Percentiles rank a stretch among this genome's conserved stretches.
Conservation (phyloP, 2,113 vertebrate genomes). For the Macroglossus sobrinus region DNA sequence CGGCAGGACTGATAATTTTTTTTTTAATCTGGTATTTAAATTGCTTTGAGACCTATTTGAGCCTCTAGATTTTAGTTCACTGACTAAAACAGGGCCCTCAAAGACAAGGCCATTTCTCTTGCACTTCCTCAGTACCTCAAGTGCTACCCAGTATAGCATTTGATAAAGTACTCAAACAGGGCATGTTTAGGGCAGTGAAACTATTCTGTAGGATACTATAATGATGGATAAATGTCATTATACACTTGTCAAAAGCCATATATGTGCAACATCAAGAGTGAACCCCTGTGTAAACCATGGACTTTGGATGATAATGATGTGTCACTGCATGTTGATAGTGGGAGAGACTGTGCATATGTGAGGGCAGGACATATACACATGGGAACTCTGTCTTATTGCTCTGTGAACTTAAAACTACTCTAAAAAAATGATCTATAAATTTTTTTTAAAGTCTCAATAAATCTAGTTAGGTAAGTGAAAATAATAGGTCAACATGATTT, state of each 20-base stretch:
- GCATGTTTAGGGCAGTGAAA: background rate
- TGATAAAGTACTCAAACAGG: background rate
- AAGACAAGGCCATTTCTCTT: background rate
- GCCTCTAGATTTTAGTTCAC: background rate
- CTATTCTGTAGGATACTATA: background rate
- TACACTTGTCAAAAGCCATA: background rate
- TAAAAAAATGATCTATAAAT: background rate
- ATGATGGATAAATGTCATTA: background rate
- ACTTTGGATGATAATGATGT: background rate
- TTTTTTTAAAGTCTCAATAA: background rate
- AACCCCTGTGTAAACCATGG: background rate
- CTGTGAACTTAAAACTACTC: background rate
- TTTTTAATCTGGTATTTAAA: background rate
- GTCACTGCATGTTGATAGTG: background rate
- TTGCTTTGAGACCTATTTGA: background rate
- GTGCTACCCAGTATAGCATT: background rate
- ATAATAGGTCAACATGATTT: background rate
- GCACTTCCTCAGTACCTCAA: background rate
- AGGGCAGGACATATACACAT: rapidly evolving
- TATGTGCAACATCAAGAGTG: background rate
- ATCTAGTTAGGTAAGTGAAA: background rate
- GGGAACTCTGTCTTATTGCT: background rate
- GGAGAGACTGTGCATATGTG: background rate
- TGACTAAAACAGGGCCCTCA: background rate
- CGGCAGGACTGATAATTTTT: background rate